Percentiles rank a stretch among this genome's conserved stretches.
Conservation (phyloP, 2,888 invertebrate species). For the Thumatha senex region DNA sequence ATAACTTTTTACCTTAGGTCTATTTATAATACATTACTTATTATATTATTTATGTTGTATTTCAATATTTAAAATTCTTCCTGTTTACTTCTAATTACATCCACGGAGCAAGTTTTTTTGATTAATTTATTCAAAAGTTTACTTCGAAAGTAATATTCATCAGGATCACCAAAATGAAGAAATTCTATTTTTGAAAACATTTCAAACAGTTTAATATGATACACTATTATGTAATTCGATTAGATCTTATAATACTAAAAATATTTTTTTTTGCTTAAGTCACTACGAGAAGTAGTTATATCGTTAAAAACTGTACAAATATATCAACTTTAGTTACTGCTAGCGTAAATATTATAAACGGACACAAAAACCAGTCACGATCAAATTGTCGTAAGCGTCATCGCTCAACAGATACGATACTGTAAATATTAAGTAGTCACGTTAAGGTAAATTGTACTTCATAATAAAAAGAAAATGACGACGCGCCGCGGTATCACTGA, state of each 20-base stretch:
- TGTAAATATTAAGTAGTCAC: conserved; percentile 47
- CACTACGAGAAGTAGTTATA: conserved; percentile 75
- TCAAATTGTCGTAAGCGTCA: conserved; percentile 39
- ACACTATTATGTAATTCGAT: conserved; percentile 82
- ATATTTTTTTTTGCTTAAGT: conserved; percentile 75
- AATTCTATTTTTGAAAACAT: conserved; percentile 65
- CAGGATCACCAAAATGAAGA: conserved; percentile 65
- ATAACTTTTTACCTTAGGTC: conserved; percentile 82
- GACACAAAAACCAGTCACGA: conserved; percentile 51
- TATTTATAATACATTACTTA: conserved; percentile 84
- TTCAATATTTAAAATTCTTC: conserved; percentile 80
- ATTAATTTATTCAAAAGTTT: conserved; percentile 50
- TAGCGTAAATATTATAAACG: conserved; percentile 60
- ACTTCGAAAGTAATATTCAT: conserved; percentile 61
- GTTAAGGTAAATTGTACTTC: conserved; percentile 69
- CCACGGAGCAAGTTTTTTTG: conserved; percentile 67
- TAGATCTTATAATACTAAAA: conserved; percentile 81
- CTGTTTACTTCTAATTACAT: conserved; percentile 79
- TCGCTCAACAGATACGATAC: conserved; percentile 56
- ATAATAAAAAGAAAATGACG: conserved; percentile 45
- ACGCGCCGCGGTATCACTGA: conserved; percentile 27
- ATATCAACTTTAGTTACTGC: conserved; percentile 64
- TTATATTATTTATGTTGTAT: conserved; percentile 76
- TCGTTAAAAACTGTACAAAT: conserved; percentile 82
- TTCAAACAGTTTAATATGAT: conserved; percentile 72